Percentiles rank a stretch among this genome's conserved stretches.
phyloP scores from a whole-genome alignment of 1,140 invertebrate species.

The Daktulosphaira vitifoliae region DNA sequence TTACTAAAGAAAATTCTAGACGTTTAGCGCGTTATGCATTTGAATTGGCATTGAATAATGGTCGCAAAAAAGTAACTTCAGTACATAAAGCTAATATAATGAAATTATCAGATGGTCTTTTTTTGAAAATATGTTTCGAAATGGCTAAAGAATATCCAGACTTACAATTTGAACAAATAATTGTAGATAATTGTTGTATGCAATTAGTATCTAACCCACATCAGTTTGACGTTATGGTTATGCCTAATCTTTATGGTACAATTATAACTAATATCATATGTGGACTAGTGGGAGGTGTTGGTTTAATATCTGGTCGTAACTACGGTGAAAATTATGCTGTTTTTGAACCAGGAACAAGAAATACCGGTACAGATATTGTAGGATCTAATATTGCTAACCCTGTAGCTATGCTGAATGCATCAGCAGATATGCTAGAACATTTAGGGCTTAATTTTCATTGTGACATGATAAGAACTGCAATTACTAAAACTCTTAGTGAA shows the following conservation, averaged over 20 bases:
- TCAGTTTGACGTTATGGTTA: conserved; percentile 97
- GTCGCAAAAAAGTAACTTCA: conserved; percentile 87
- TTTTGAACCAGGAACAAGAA: conserved; percentile 89
- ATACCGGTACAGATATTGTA: conserved; percentile 84
- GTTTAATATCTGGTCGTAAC: conserved; percentile 88
- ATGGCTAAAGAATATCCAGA: conserved; percentile 91
- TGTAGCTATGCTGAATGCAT: conserved; percentile 87
- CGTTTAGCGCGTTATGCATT: conserved; percentile 92
- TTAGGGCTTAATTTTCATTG: conserved; percentile 76
- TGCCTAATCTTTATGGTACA: conserved; percentile 97
- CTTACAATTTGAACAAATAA: conserved; percentile 90
- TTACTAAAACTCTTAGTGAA: conserved; percentile 71
- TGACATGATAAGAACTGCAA: conserved; percentile 62
- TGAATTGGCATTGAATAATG: conserved; percentile 80
- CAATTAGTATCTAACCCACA: conserved; percentile 92
- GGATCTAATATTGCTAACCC: conserved; percentile 97
- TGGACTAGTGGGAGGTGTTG: conserved; percentile 92
- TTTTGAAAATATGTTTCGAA: conserved; percentile 76
- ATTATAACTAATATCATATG: conserved; percentile 96
- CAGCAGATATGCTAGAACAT: conserved; percentile 86
- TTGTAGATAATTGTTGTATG: conserved; percentile 96
- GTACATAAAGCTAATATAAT: conserved; percentile 99
- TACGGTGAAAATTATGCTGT: conserved; percentile 90
- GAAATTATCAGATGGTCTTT: conserved; percentile 92
- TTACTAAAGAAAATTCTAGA: conserved; percentile 86